Percentiles rank a stretch among this genome's conserved stretches.
Evolutionary conservation across 2,888 invertebrate genomes (phyloP).

Genomic region (Heteromyza rotundicornis): DNA sequence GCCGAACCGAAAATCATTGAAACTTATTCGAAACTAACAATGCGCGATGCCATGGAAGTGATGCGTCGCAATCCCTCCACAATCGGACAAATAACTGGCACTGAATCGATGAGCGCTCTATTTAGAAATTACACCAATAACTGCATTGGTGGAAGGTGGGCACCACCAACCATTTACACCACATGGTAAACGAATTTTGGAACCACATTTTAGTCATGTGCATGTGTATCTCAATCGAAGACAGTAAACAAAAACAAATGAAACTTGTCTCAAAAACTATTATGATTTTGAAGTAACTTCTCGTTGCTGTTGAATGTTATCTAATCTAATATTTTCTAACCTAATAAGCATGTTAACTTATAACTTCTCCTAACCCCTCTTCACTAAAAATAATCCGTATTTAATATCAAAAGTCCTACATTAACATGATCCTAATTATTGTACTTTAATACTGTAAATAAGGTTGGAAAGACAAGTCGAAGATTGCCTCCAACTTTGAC

Average conservation of each 20-base stretch:
- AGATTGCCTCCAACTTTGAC: no score
- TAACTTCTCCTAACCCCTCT: no score
- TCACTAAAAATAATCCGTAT: no score
- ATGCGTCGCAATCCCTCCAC: constrained; percentile 88
- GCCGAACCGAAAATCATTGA: constrained; percentile 93
- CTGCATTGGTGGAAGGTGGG: constrained; percentile 85
- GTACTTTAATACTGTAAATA: no score
- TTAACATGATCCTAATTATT: no score
- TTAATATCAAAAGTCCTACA: no score
- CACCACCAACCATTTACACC: constrained; percentile 64
- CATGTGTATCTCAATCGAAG: constrained; percentile 21
- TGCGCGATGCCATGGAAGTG: constrained; percentile 92
- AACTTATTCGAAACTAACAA: constrained; percentile 90
- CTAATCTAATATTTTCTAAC: not conserved
- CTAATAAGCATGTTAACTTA: no score
- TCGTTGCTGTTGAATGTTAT: no score
- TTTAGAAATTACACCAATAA: constrained; percentile 87
- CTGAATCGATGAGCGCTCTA: constrained; percentile 89
- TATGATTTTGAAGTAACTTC: no score
- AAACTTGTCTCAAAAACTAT: no score
- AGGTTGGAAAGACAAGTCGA: no score
- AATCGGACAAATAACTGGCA: constrained; percentile 85
- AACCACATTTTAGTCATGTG: constrained; percentile 22
- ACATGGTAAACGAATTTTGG: constrained; percentile 67
- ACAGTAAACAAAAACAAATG: no score